phyloP scores from a whole-genome alignment of 1,140 invertebrate genomes.

The Agrypnia vestita region DNA sequence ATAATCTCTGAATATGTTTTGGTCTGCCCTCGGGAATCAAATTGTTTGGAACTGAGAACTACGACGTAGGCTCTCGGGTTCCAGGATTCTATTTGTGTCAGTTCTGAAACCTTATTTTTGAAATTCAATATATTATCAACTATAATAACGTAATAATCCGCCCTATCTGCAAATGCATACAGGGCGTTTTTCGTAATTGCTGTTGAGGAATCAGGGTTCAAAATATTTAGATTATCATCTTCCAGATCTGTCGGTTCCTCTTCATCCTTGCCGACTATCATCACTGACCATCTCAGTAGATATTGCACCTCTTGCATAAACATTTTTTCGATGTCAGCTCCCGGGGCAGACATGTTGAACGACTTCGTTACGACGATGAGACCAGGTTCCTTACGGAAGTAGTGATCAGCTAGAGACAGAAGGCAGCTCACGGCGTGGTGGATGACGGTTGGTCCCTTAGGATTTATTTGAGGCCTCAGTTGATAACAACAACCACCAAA shows the following conservation, averaged over 20 bases:
- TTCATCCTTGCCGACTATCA: conserved; percentile 50
- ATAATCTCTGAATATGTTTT: conserved; percentile 62
- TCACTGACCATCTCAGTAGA: conserved; percentile 62
- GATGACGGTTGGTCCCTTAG: conserved; percentile 63
- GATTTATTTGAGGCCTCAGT: conserved; percentile 60
- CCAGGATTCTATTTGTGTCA: conserved; percentile 64
- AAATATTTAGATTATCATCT: no score
- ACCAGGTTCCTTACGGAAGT: conserved; percentile 63
- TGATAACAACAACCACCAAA: conserved; percentile 10
- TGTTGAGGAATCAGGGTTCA: no score
- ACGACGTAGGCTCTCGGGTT: conserved; percentile 66
- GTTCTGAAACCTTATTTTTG: conserved; percentile 61
- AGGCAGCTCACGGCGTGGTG: conserved; percentile 65
- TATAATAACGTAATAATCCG: conserved; percentile 66
- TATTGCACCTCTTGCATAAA: conserved; percentile 64
- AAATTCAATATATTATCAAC: conserved; percentile 64
- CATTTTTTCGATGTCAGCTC: conserved; percentile 62
- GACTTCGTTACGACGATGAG: conserved; percentile 64
- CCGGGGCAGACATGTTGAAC: conserved; percentile 62
- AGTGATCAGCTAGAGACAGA: conserved; percentile 62
- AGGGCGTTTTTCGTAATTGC: no score
- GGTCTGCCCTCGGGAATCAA: conserved; percentile 48
- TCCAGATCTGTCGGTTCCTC: background rate
- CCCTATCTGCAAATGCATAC: conserved; percentile 53
- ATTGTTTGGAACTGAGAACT: conserved; percentile 62